Percentiles rank a stretch among this genome's conserved stretches.
Evolutionary conservation across 2,113 vertebrate genomes (phyloP).

Genomic region (Gopherus evgoodei): DNA sequence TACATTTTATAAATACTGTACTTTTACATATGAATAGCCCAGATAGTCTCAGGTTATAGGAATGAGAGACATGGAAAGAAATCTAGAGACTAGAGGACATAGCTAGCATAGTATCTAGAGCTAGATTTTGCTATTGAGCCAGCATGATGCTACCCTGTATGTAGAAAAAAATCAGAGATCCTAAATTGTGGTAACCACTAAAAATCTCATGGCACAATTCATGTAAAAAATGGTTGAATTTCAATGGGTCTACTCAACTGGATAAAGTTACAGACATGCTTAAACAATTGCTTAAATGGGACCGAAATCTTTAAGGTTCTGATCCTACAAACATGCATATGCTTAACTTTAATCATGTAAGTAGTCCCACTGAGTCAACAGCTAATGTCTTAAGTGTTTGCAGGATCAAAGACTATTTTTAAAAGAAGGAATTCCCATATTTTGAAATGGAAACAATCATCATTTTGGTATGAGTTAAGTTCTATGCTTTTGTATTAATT

Average conservation of each 20-base stretch:
- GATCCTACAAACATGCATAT: background rate
- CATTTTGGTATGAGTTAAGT: background rate
- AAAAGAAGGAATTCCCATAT: background rate
- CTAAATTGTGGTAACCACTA: background rate
- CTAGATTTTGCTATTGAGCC: background rate
- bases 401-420: background rate
- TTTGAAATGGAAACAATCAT: background rate
- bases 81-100: background rate
- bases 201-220: rapidly evolving
- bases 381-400: background rate
- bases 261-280: background rate
- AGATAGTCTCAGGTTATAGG: rapidly evolving
- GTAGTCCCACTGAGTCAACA: rapidly evolving
- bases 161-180: background rate
- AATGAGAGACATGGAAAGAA: background rate
- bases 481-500: background rate
- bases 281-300: background rate
- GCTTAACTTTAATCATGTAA: background rate
- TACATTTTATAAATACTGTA: background rate
- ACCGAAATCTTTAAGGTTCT: background rate
- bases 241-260: background rate
- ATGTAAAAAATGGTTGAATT: background rate
- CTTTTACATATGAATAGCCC: background rate
- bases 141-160: background rate
- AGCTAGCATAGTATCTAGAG: rapidly evolving